These are phyloP conservation scores for Oligia fasciuncula DNA, from an alignment of 2,888 invertebrate genomes.

Conservation along the genomic window DNA sequence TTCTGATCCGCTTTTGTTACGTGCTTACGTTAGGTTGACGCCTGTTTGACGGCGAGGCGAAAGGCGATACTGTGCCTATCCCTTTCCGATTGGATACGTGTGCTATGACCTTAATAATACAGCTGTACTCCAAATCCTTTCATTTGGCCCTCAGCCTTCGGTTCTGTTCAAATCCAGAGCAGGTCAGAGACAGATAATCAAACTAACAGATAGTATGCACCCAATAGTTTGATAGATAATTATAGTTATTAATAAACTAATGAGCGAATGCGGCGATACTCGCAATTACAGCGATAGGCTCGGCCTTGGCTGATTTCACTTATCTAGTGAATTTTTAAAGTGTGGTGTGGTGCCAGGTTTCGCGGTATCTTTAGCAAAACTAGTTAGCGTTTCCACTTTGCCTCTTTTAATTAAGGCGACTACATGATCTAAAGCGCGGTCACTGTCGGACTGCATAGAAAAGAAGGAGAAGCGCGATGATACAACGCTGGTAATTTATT, in stretches of 20 bases:
- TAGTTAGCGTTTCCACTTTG: neutral
- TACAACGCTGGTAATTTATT: too few relatives aligned
- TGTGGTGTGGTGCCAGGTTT: slow-evolving; percentile 18
- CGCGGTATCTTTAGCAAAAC: neutral
- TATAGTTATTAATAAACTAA: slow-evolving; percentile 52
- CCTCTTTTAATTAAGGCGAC: neutral
- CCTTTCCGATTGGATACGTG: too few relatives aligned
- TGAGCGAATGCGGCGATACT: slow-evolving; percentile 46
- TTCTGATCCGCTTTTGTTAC: too few relatives aligned
- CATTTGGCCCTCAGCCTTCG: slow-evolving; percentile 22
- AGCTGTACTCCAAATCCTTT: slow-evolving; percentile 30
- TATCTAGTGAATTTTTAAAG: slow-evolving; percentile 58
- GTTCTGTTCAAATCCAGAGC: slow-evolving; percentile 25
- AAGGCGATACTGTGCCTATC: too few relatives aligned
- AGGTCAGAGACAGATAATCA: slow-evolving; percentile 44
- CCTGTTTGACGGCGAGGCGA: too few relatives aligned
- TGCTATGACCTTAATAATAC: neutral
- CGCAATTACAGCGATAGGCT: slow-evolving; percentile 39
- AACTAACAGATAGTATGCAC: slow-evolving; percentile 28
- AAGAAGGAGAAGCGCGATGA: too few relatives aligned
- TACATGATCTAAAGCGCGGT: too few relatives aligned
- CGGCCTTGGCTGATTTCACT: slow-evolving; percentile 61
- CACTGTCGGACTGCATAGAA: too few relatives aligned
- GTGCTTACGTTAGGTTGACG: too few relatives aligned
- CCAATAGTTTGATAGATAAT: slow-evolving; percentile 45